These are phyloP conservation scores for Cotesia congregata DNA, from an alignment of 2,888 invertebrate species.

Conservation along the genomic window DNA sequence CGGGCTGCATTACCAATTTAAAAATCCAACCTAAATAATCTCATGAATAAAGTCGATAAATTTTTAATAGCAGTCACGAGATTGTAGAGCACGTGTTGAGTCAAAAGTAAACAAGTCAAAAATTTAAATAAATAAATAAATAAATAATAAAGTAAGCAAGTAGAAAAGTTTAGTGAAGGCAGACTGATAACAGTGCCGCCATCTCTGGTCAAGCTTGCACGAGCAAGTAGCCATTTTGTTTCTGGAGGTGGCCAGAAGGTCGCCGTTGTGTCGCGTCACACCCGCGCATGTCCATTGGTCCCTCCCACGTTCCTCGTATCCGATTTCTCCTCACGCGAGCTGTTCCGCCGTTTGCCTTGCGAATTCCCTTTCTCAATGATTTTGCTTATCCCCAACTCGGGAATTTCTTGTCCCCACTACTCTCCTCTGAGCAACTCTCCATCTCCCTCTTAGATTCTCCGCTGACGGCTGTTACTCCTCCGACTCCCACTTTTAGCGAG, in stretches of 20 bases:
- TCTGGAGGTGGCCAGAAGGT: conserved; percentile 72
- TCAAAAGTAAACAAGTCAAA: background rate
- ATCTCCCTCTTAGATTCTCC: conserved; percentile 34
- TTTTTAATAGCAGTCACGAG: background rate
- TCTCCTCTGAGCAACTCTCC: conserved; percentile 15
- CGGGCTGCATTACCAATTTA: background rate
- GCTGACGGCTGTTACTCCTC: conserved; percentile 20
- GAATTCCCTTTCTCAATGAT: background rate
- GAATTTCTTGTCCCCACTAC: background rate
- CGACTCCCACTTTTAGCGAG: conserved; percentile 19
- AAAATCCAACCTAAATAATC: background rate
- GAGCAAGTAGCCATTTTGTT: conserved; percentile 76
- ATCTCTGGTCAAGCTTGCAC: conserved; percentile 66
- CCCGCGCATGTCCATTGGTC: conserved; percentile 74
- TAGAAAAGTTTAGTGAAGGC: conserved; percentile 36
- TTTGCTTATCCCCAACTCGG: background rate
- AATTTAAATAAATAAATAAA: background rate
- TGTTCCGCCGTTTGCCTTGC: conserved; percentile 25
- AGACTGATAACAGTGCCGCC: conserved; percentile 59
- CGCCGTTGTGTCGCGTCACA: conserved; percentile 70
- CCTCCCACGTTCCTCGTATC: conserved; percentile 61
- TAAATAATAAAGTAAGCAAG: background rate
- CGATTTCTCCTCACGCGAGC: conserved; percentile 46
- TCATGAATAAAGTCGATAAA: background rate
- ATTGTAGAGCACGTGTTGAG: background rate